Evolutionary conservation across 2,113 vertebrate species (phyloP).

Genomic region (Serinus canaria): DNA sequence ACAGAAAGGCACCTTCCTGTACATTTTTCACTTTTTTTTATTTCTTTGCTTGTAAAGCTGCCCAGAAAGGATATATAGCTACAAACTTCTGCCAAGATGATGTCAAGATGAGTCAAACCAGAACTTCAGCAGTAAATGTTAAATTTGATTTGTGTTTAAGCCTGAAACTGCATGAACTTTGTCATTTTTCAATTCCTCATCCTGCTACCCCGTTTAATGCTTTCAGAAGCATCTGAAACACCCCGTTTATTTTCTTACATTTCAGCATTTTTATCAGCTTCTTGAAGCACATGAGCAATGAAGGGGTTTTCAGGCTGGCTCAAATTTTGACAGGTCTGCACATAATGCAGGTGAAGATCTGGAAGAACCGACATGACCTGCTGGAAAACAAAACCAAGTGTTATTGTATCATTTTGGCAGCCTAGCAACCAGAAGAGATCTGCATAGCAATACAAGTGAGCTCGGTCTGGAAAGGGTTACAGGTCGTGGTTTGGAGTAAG

Average conservation of each 20-base stretch:
- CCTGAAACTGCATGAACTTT: neutral
- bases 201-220: neutral
- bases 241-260: constrained; percentile 61
- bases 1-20: constrained; percentile 27
- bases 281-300: constrained; percentile 64
- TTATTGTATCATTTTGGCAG: neutral
- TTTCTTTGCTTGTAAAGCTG: constrained; percentile 44
- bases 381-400: constrained; percentile 1
- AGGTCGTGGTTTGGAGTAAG: neutral
- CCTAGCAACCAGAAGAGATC: neutral
- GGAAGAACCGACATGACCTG: neutral
- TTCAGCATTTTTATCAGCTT: neutral
- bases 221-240: constrained; percentile 16
- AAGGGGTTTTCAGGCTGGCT: constrained; percentile 64
- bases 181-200: neutral
- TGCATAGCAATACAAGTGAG: neutral
- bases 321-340: constrained; percentile 62
- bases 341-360: constrained; percentile 57
- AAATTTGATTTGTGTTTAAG: neutral
- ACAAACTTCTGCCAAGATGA: constrained; percentile 27
- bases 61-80: constrained; percentile 10
- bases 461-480: neutral
- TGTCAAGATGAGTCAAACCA: constrained; percentile 53
- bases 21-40: neutral
- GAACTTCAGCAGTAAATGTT: constrained; percentile 14